Evolutionary conservation across 2,113 vertebrate species (phyloP).

Genomic region (Corythornis cristatus): DNA sequence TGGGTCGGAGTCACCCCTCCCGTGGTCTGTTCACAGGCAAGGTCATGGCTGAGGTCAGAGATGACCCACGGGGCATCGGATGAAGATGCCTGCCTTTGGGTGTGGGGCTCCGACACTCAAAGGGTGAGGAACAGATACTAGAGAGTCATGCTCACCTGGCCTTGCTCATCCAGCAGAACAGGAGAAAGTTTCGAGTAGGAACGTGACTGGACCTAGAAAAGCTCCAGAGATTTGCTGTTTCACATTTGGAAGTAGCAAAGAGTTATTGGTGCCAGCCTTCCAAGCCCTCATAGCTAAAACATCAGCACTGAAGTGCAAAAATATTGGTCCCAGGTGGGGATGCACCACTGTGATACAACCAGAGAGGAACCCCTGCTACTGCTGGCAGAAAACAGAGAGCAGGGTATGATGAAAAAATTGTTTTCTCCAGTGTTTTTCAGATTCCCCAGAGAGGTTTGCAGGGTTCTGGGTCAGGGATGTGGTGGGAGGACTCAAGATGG

Average conservation of each 20-base stretch:
- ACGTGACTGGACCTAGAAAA: background rate
- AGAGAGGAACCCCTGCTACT: background rate
- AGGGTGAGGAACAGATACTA: background rate
- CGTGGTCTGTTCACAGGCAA: accelerated
- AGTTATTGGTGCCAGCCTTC: background rate
- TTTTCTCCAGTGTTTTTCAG: no score
- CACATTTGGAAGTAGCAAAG: background rate
- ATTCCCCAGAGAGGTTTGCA: no score
- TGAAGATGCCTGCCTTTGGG: background rate
- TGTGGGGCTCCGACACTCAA: background rate
- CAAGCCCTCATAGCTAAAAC: background rate
- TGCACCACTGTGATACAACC: background rate
- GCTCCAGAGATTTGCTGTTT: background rate
- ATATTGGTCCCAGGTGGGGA: background rate
- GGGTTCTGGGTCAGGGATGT: no score
- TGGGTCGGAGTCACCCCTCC: background rate
- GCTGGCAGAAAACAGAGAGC: no score
- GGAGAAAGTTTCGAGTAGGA: background rate
- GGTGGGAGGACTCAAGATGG: no score
- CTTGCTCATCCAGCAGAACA: background rate
- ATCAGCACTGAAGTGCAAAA: background rate
- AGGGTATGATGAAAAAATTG: no score
- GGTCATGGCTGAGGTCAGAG: background rate
- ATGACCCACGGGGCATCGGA: background rate
- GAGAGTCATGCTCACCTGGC: background rate